Evolutionary conservation across 2,113 vertebrate genomes (phyloP).

Genomic region (Crotalus horridus): DNA sequence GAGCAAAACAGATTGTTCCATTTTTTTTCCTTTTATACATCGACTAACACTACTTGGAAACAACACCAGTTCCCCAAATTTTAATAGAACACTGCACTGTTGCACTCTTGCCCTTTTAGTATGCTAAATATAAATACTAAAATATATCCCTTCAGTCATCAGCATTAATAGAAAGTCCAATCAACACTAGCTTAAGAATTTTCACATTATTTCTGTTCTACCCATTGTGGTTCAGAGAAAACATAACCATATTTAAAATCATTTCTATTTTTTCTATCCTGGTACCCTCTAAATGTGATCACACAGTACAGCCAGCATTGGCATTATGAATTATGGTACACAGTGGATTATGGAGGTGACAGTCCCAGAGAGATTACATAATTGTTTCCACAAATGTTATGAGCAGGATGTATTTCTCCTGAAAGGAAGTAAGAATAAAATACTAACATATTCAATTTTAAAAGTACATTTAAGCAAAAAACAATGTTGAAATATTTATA

Average conservation of each 20-base stretch:
- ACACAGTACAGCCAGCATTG: not conserved
- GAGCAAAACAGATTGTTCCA: not conserved
- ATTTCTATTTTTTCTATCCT: not conserved
- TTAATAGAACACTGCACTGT: not conserved
- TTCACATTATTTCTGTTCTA: not conserved
- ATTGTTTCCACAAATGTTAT: conserved; percentile 47
- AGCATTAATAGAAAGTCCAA: not conserved
- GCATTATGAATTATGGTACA: not conserved
- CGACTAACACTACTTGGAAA: not conserved
- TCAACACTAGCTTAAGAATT: not conserved
- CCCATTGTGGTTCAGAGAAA: conserved; percentile 34
- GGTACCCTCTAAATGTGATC: not conserved
- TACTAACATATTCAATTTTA: not conserved
- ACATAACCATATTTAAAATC: conserved; percentile 1
- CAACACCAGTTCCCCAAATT: not conserved
- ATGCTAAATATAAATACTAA: not conserved
- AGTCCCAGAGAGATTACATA: conserved; percentile 1
- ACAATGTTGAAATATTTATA: not conserved
- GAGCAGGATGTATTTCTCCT: conserved; percentile 31
- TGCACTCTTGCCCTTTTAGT: not conserved
- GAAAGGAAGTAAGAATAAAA: conserved; percentile 41
- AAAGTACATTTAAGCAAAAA: not conserved
- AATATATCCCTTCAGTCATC: not conserved
- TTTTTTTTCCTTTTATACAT: not conserved
- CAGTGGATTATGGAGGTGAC: not conserved